A percentile compares a stretch with the other conserved stretches of the same genome.
phyloP scores from a whole-genome alignment of 2,113 vertebrate species.

The Ramphastos sulfuratus region DNA sequence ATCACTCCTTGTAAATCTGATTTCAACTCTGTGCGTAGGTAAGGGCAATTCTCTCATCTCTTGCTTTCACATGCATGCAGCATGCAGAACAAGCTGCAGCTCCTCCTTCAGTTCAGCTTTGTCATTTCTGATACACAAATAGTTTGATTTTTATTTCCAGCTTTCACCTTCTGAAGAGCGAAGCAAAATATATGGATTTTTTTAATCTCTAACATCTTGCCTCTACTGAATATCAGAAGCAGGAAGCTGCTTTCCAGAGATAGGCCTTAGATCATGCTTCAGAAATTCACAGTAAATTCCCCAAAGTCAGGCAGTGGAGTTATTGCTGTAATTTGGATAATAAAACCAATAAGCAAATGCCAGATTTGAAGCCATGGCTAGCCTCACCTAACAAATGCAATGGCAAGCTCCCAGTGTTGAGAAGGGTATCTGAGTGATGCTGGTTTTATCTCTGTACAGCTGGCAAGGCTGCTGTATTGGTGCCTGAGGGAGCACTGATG shows the following conservation, averaged over 20 bases:
- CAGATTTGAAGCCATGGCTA: not conserved
- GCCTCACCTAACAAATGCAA: not conserved
- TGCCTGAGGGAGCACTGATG: not conserved
- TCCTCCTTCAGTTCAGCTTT: not conserved
- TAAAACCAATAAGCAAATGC: not conserved
- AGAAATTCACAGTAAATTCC: not conserved
- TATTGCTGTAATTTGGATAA: not conserved
- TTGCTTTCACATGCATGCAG: not conserved
- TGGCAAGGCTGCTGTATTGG: not conserved
- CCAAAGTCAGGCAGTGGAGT: not conserved
- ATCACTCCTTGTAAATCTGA: not conserved
- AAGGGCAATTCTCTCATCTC: not conserved
- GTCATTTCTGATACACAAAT: not conserved
- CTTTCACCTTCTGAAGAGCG: not conserved
- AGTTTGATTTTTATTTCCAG: constrained; percentile 7
- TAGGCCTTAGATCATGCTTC: not conserved
- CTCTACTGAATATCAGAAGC: not conserved
- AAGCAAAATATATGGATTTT: not conserved
- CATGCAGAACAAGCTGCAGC: not conserved
- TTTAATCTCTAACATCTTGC: not conserved
- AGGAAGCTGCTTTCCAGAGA: not conserved
- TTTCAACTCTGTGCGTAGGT: not conserved
- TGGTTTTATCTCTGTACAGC: not conserved
- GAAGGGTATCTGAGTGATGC: not conserved
- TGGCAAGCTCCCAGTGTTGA: not conserved